These are phyloP conservation scores for Temnopleurus reevesii DNA, from an alignment of 53 echinoderm and acorn worm species.

Conservation along the genomic window DNA sequence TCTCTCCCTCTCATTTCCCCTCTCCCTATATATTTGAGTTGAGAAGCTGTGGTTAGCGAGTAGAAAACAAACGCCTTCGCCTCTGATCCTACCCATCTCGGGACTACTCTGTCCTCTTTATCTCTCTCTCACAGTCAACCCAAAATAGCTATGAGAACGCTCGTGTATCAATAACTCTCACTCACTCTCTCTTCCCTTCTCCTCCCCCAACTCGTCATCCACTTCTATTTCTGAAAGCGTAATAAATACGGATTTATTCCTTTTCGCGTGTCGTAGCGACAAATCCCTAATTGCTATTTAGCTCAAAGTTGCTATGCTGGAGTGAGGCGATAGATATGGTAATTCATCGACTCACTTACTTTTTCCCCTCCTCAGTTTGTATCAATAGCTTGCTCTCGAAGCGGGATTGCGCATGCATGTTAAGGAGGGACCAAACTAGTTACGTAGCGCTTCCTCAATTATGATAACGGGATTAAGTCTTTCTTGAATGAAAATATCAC, in stretches of 20 bases:
- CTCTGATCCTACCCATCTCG: background rate
- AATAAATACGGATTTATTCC: conserved; percentile 52
- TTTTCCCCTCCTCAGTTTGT: background rate
- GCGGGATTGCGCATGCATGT: background rate
- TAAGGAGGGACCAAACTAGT: background rate
- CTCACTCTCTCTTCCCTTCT: background rate
- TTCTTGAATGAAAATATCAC: background rate
- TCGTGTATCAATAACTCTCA: too few relatives aligned
- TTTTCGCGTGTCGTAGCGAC: conserved; percentile 41
- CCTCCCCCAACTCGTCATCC: background rate
- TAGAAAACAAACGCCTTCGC: background rate
- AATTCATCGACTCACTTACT: conserved; percentile 12
- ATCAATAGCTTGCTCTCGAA: background rate
- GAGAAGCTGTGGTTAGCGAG: background rate
- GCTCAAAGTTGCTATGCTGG: conserved; percentile 25
- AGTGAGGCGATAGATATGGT: conserved; percentile 48
- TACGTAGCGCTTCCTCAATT: background rate
- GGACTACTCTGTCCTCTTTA: too few relatives aligned
- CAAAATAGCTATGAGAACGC: too few relatives aligned
- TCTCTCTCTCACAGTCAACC: too few relatives aligned
- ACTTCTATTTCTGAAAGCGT: conserved; percentile 17
- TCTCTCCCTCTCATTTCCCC: too few relatives aligned
- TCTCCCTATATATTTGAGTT: background rate
- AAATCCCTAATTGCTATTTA: conserved; percentile 60
- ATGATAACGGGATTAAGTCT: background rate